phyloP scores from a whole-genome alignment of 2,888 invertebrate genomes.

The Dynastes grantii region DNA sequence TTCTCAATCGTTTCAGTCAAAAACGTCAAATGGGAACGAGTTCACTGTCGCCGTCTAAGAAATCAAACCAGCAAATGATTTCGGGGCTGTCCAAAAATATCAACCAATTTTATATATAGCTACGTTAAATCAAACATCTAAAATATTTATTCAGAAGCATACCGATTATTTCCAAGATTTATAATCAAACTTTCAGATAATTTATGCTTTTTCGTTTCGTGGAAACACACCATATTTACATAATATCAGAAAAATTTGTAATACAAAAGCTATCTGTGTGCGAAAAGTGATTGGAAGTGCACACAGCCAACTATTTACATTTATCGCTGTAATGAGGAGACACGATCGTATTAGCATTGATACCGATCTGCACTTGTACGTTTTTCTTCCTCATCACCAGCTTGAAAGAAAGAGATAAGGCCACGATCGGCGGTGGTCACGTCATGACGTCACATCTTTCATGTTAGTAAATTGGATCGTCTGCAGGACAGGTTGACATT shows the following conservation, averaged over 20 bases:
- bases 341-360: slow-evolving; percentile 64
- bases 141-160: slow-evolving; percentile 21
- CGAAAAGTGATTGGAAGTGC: slow-evolving; percentile 25
- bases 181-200: slow-evolving; percentile 24
- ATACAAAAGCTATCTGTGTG: slow-evolving; percentile 1
- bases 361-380: slow-evolving; percentile 60
- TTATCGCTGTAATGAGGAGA: slow-evolving; percentile 64
- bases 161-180: slow-evolving; percentile 18
- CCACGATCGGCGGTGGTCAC: slow-evolving; percentile 58
- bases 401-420: slow-evolving; percentile 53
- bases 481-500: slow-evolving; percentile 25
- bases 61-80: neutral
- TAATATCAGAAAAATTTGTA: slow-evolving; percentile 8
- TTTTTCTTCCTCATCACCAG: slow-evolving; percentile 54
- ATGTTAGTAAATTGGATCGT: slow-evolving; percentile 50
- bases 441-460: slow-evolving; percentile 56
- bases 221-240: neutral
- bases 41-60: neutral
- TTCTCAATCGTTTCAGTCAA: no score
- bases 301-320: slow-evolving; percentile 61
- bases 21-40: no score
- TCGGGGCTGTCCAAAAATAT: slow-evolving; percentile 27
- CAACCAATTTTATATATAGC: neutral
- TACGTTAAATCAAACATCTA: slow-evolving; percentile 29
- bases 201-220: neutral